Percentiles rank a stretch among this genome's conserved stretches.
These are phyloP conservation scores for Madoqua kirkii DNA, from an alignment of 2,113 vertebrate species.

Conservation along the genomic window DNA sequence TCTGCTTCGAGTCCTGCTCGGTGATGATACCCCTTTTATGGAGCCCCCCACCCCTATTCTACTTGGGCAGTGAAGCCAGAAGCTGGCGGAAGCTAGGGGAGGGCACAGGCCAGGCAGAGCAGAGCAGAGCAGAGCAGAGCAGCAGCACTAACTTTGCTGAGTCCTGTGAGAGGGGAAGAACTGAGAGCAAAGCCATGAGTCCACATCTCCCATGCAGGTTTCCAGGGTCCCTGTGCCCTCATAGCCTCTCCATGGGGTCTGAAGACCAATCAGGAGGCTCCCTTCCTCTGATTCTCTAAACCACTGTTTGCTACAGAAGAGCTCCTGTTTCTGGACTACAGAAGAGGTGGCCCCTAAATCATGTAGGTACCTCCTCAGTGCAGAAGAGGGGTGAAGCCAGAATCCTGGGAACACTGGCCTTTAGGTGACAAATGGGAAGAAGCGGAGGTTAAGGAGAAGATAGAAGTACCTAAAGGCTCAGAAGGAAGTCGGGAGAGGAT, in stretches of 20 bases:
- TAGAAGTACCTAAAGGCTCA: neutral
- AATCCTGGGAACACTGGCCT: neutral
- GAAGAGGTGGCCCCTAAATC: neutral
- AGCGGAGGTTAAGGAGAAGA: neutral
- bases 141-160: neutral
- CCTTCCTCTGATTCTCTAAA: neutral
- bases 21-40: neutral
- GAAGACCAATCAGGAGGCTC: neutral
- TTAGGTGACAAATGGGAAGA: neutral
- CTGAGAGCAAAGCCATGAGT: accelerated
- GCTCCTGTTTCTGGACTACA: neutral
- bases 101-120: accelerated
- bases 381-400: neutral
- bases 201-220: too few species aligned
- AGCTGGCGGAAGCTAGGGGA: neutral
- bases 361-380: accelerated
- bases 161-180: neutral
- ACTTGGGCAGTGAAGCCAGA: neutral
- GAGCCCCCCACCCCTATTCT: too few species aligned
- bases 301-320: neutral
- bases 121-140: neutral
- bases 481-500: neutral
- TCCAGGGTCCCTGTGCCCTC: neutral
- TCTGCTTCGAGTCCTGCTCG: neutral
- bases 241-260: neutral